Conservation (phyloP, 2,113 vertebrate genomes). For the Apodemus sylvaticus region DNA sequence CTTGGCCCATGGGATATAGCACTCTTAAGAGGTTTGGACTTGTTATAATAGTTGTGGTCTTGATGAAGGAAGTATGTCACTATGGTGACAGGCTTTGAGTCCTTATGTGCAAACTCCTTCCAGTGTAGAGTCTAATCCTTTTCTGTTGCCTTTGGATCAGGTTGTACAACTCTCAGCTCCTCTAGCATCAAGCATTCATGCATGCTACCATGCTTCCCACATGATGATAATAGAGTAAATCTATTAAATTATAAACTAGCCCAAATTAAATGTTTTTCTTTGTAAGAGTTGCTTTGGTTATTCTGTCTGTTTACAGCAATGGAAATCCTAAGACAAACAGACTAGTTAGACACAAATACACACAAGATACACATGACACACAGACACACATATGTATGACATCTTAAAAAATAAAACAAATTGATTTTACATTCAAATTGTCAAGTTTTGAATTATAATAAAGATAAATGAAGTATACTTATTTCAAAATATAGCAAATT, state of each 20-base stretch:
- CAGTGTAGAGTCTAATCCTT: not conserved
- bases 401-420: not conserved
- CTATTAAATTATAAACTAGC: not conserved
- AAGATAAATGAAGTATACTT: conserved; percentile 28
- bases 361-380: not conserved
- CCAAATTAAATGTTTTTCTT: not conserved
- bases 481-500: not conserved
- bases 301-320: not conserved
- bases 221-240: not conserved
- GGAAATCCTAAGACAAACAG: not conserved
- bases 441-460: conserved; percentile 16
- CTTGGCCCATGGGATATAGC: not conserved
- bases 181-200: not conserved
- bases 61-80: not conserved
- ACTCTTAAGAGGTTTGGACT: not conserved
- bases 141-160: not conserved
- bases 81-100: not conserved
- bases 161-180: not conserved
- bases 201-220: not conserved
- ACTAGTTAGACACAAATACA: not conserved
- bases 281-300: not conserved
- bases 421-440: not conserved
- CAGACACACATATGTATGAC: not conserved
- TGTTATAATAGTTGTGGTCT: not conserved
- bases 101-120: not conserved